A percentile compares a stretch with the other conserved stretches of the same genome.
Evolutionary conservation across 1,140 invertebrate species (phyloP).

Genomic region (Bombus confusus): DNA sequence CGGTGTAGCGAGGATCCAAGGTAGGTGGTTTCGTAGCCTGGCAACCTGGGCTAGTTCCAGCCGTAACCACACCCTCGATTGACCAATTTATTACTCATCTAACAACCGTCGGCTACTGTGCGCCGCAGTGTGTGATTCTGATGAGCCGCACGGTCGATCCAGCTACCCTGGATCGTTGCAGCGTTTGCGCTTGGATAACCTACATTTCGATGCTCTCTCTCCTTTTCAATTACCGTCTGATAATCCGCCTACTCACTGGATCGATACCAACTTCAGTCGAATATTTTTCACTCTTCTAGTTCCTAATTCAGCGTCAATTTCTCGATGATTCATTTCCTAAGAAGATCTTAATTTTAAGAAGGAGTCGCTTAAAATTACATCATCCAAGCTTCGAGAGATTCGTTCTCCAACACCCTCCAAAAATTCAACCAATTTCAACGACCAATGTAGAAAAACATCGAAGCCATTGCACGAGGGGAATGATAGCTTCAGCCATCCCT

Average conservation of each 20-base stretch:
- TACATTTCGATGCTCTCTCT: slow-evolving; percentile 39
- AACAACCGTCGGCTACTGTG: slow-evolving; percentile 58
- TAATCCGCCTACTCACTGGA: background rate
- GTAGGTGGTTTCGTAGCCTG: slow-evolving; percentile 75
- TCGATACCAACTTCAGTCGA: slow-evolving; percentile 16
- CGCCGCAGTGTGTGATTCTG: slow-evolving; percentile 37
- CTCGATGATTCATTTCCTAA: too few species aligned
- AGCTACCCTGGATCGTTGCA: slow-evolving; percentile 25
- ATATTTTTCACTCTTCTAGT: background rate
- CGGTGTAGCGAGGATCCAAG: slow-evolving; percentile 64
- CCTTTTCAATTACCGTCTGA: slow-evolving; percentile 39
- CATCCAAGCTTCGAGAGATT: too few species aligned
- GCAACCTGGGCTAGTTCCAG: slow-evolving; percentile 76
- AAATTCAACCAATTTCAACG: too few species aligned
- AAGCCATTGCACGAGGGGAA: too few species aligned
- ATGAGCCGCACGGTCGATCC: slow-evolving; percentile 8
- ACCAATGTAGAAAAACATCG: too few species aligned
- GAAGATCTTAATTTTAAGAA: background rate
- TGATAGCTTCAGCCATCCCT: too few species aligned
- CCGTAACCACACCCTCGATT: slow-evolving; percentile 77
- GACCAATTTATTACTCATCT: slow-evolving; percentile 79
- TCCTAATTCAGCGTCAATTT: background rate
- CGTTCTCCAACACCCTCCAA: too few species aligned
- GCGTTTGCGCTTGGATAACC: slow-evolving; percentile 35
- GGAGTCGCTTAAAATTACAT: too few species aligned